Base-by-base conservation (phyloP, 2,113 vertebrate genomes). In the Corythoichthys haematopterus region DNA sequence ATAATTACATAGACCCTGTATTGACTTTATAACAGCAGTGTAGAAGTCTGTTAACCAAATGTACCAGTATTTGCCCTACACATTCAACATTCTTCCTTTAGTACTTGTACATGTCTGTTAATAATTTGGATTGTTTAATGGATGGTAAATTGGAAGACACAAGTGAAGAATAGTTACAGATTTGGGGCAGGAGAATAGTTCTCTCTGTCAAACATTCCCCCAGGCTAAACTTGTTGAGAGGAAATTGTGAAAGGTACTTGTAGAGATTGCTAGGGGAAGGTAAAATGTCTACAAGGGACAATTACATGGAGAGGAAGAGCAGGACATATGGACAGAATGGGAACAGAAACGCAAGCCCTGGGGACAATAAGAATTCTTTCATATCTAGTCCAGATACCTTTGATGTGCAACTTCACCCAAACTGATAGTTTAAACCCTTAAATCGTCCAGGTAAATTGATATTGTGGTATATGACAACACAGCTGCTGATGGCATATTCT, bases 341-440 rank as follows among this genome's bases (percentile, higher is more conserved):
- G 70, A 38, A 46, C 13, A 47, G 64, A 6, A 69, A 47, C n/a
- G 43, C 52, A 65, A 70, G 36, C 57, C 40, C 28, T 63, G 51
- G 35, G 67, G 76, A 4, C 47, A 48, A 6, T 65, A 63, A 75
- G 79, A 72, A 66, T 53, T 33, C 20, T 81, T 80, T 79, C 53
- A 81, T 76, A 64, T 63, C 70, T 3, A 40, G 28, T 83, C 79
- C 52, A 71, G 45, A 78, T 77, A 40, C 69, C 70, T 80, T 84
- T 81, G 71, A 86, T 75, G 6, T 28, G 51, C 62, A 55, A 77
- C 58, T 76, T 79, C 75, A 71, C 61, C 70, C 50, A 77, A 59
- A 61, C 65, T 75, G 69, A 74, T 73, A 80, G 71, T 35, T 43
- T 38, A 70, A 81, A 76, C 69, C 64, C 33, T 28, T 79, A 84